Evolutionary conservation across 2,797 vertebrate genomes (phyloP).

Genomic region (Rhinophrynus dorsalis): DNA sequence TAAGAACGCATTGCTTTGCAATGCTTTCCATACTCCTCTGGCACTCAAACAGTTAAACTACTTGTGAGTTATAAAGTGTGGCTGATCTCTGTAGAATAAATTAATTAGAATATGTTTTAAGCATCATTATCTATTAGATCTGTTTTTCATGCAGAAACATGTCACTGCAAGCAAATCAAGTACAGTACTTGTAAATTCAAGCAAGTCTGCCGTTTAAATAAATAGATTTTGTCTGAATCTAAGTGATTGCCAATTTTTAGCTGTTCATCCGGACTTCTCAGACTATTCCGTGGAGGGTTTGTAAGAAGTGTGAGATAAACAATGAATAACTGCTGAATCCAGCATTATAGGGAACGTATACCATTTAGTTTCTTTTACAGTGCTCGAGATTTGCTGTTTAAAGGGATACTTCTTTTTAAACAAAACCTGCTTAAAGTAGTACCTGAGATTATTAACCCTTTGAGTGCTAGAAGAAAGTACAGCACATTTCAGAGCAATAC

Average conservation of each 20-base stretch:
- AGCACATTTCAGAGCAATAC: too few species aligned
- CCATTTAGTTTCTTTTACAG: neutral
- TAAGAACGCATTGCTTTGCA: too few species aligned
- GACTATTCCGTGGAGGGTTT: slow-evolving; percentile 25
- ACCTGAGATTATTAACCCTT: too few species aligned
- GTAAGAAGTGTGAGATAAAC: slow-evolving; percentile 30
- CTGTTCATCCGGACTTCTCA: slow-evolving; percentile 3
- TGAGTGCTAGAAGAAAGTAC: too few species aligned
- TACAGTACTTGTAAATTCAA: neutral
- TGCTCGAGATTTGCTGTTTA: neutral
- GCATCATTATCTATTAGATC: too few species aligned
- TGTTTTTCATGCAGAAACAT: neutral
- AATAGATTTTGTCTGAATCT: slow-evolving; percentile 8
- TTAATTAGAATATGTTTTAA: too few species aligned
- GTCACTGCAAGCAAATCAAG: neutral
- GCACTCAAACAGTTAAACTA: too few species aligned
- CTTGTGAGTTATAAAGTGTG: too few species aligned
- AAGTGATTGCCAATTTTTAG: slow-evolving; percentile 26
- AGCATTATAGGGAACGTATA: slow-evolving; percentile 23
- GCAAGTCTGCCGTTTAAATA: neutral
- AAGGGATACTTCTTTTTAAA: neutral
- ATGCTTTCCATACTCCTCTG: too few species aligned
- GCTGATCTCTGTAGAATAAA: too few species aligned
- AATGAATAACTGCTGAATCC: neutral
- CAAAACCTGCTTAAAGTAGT: too few species aligned